These are phyloP conservation scores for Oxytorus armatus DNA, from an alignment of 2,888 invertebrate genomes.

Conservation along the genomic window DNA sequence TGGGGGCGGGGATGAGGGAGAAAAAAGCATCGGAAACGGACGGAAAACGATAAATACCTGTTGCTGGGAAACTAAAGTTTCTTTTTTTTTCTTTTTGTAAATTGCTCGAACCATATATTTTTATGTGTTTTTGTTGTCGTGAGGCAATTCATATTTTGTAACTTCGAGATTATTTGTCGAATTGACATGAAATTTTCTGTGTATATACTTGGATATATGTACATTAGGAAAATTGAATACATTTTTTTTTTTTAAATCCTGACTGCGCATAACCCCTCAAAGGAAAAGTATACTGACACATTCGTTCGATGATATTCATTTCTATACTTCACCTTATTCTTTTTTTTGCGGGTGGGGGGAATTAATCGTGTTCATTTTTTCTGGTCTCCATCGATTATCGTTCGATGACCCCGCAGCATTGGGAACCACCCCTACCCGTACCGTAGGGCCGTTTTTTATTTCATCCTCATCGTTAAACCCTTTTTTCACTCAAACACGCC, in stretches of 20 bases:
- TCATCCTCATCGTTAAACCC: constrained; percentile 41
- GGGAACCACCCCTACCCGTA: background rate
- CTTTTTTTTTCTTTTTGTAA: background rate
- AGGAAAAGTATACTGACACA: too few relatives aligned
- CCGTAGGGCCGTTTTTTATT: background rate
- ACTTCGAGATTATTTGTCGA: too few relatives aligned
- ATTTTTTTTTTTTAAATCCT: too few relatives aligned
- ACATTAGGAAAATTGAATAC: too few relatives aligned
- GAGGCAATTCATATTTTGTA: too few relatives aligned
- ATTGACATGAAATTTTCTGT: too few relatives aligned
- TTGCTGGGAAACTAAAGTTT: constrained; percentile 23
- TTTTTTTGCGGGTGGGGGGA: too few relatives aligned
- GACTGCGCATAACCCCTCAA: too few relatives aligned
- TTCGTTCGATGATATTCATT: too few relatives aligned
- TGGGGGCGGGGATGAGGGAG: background rate
- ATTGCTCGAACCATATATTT: background rate
- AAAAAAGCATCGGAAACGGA: background rate
- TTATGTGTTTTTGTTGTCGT: background rate
- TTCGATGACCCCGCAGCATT: constrained; percentile 2
- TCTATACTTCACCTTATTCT: too few relatives aligned
- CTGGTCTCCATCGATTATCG: background rate
- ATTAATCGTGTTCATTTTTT: too few relatives aligned
- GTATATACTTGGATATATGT: too few relatives aligned
- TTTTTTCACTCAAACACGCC: constrained; percentile 45
- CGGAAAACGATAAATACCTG: constrained; percentile 23